These are phyloP conservation scores for Meta bourneti DNA, from an alignment of 2,888 invertebrate species.

Conservation along the genomic window DNA sequence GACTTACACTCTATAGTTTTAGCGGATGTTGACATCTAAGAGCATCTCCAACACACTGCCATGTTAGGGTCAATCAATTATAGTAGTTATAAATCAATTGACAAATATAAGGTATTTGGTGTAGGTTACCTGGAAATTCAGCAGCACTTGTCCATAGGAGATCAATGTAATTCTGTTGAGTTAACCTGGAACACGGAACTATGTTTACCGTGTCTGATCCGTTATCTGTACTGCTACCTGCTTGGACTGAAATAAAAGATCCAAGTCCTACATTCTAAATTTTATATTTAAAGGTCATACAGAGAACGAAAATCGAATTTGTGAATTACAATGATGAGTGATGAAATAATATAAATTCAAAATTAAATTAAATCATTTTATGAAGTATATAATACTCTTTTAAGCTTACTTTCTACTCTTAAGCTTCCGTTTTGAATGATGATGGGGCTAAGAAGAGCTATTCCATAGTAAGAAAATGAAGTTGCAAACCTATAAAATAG, in stretches of 20 bases:
- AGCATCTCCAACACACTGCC: too few species aligned
- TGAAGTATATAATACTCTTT: too few species aligned
- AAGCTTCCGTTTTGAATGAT: constrained; percentile 17
- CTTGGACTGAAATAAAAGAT: too few species aligned
- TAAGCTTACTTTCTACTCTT: neutral
- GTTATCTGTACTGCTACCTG: neutral
- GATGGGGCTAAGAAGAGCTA: neutral
- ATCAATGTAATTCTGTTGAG: neutral
- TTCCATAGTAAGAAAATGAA: constrained; percentile 2
- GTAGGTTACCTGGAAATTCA: neutral
- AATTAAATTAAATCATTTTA: too few species aligned
- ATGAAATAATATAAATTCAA: neutral
- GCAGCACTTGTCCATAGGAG: neutral
- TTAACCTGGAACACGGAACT: neutral
- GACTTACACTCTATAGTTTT: too few species aligned
- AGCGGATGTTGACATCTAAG: too few species aligned
- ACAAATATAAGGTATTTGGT: too few species aligned
- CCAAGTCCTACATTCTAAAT: too few species aligned
- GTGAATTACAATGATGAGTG: neutral
- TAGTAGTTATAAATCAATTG: too few species aligned
- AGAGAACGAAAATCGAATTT: too few species aligned
- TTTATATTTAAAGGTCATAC: too few species aligned
- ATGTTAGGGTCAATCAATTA: too few species aligned
- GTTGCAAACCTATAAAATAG: neutral
- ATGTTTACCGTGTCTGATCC: neutral